phyloP scores from a whole-genome alignment of 2,888 invertebrate genomes.

The Ashinkailepas kermadecensis region DNA sequence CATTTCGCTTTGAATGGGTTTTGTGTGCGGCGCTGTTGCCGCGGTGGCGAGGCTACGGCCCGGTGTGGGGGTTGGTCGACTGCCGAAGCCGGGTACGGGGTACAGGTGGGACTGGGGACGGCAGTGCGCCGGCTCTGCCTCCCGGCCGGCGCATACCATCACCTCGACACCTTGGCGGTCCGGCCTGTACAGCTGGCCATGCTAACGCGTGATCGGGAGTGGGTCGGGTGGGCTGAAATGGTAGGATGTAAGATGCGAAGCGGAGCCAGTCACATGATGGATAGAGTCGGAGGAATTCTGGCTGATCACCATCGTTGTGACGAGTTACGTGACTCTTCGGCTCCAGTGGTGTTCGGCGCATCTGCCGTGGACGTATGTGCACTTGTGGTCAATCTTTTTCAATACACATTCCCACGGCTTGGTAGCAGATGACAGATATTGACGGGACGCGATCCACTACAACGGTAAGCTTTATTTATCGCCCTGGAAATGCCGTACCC shows the following conservation, averaged over 20 bases:
- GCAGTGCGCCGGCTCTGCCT: no score
- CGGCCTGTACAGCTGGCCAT: no score
- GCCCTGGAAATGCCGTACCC: no score
- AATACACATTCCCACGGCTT: conserved; percentile 14
- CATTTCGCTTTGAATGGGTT: no score
- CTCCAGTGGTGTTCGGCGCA: neutral
- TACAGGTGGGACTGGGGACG: no score
- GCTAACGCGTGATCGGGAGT: neutral
- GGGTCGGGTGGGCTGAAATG: neutral
- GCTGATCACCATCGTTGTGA: neutral
- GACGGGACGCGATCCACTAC: neutral
- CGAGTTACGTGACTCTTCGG: neutral
- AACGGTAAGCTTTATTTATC: neutral
- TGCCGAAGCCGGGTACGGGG: no score
- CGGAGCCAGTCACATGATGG: neutral
- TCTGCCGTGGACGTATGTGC: neutral
- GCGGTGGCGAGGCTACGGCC: no score
- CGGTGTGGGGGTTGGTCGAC: no score
- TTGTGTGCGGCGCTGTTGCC: no score
- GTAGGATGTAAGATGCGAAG: neutral
- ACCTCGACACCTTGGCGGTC: no score
- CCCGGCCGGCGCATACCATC: no score
- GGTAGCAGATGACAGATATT: neutral
- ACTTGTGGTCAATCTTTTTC: neutral
- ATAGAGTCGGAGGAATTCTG: neutral